Conservation (phyloP, 2,113 vertebrate species). For the Tamias sibiricus region DNA sequence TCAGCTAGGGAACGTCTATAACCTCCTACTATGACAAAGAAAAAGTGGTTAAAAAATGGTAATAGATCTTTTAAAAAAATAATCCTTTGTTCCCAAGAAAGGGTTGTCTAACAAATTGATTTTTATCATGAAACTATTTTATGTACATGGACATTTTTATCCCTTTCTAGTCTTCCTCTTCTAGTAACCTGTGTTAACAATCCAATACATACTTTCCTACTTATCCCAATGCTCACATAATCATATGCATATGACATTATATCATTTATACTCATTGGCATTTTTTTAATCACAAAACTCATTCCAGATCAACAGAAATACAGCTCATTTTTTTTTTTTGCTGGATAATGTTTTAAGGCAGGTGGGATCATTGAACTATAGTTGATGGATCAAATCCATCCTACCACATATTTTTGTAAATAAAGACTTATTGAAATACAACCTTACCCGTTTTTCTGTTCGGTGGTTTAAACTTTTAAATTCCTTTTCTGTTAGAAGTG, state of each 20-base stretch:
- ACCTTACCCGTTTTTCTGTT: neutral
- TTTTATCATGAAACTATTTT: slow-evolving; percentile 12
- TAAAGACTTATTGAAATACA: neutral
- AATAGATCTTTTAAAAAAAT: neutral
- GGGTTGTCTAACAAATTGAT: neutral
- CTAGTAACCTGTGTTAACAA: neutral
- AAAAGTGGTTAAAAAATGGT: neutral
- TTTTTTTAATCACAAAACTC: neutral
- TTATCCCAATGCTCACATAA: neutral
- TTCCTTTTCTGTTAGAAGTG: neutral
- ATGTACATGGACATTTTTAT: neutral
- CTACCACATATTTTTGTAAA: neutral
- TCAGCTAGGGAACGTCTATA: neutral
- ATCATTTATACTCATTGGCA: neutral
- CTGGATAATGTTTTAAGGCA: neutral
- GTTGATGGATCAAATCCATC: neutral
- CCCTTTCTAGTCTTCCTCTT: neutral
- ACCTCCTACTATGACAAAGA: neutral
- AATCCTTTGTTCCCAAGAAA: neutral
- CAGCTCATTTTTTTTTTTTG: neutral
- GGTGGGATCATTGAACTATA: neutral
- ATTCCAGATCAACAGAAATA: neutral
- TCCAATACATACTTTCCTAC: neutral
- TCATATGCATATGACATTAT: neutral
- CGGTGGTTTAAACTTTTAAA: slow-evolving; percentile 1